Evolutionary conservation across 1,140 invertebrate genomes (phyloP), one percentile per base, ranked within the genome.

Genomic region (Platorchestia sp.): DNA sequence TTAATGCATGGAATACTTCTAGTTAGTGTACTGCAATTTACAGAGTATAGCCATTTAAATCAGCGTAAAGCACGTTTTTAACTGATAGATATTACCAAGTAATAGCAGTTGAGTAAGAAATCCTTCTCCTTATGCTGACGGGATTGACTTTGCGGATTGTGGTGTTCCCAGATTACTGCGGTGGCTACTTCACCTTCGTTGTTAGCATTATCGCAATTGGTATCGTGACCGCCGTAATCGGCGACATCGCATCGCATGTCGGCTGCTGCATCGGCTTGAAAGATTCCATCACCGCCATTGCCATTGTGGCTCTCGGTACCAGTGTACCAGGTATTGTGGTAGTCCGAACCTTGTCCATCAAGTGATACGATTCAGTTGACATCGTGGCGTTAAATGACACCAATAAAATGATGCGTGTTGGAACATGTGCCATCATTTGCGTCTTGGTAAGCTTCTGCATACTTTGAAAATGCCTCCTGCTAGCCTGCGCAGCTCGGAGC

Each of bases 231-330:
- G 98, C 98, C 0, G 96, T 98, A n/a, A 98, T 98, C 96, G 98
- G 98, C 40, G 98, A 98, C 97, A 96, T 98, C 90, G 98, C 98
- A 5, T 97, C 98, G 0, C 97, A 97, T 96, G 98, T 98, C 97
- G 98, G 98, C 45, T 98, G 98, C 97, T 98, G 98, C 22, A 97
- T 98, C 95, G 98, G 98, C 47, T 96, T 98, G 6, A 97, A 97
- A 97, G 98, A 98, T 97, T 96, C 97, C 40, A 97, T 98, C 19
- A 98, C 98, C 53, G 98, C 98, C 45, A 98, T 98, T 96, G 98
- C 98, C 59, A 97, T 98, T 96, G 98, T 98, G 36, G 98, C 98
- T 86, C 97, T 98, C 36, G 98, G 98, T 95, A 98, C 98, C 51
- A 98, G 97, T 97, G 97, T 98, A 95, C 98, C 98, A 97, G 98